Conservation (phyloP, 2,888 invertebrate genomes). For the Agapostemon virescens region DNA sequence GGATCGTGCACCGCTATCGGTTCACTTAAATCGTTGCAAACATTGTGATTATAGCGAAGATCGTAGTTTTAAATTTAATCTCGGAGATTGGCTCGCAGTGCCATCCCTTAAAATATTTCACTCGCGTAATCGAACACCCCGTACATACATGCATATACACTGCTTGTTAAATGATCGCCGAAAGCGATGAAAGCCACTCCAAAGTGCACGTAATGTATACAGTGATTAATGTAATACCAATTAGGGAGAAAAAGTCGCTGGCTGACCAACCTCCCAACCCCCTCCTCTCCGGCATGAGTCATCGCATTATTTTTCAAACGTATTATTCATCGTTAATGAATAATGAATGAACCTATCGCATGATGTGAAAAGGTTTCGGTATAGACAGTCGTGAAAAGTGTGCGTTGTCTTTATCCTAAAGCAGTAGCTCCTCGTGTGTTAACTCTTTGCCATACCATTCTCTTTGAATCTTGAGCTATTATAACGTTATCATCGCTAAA, state of each 20-base stretch:
- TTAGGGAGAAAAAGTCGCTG: neutral
- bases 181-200: constrained; percentile 4
- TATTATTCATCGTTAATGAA: constrained; percentile 10
- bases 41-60: no score
- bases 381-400: neutral
- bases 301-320: constrained; percentile 9
- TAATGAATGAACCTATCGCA: constrained; percentile 8
- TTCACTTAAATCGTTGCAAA: no score
- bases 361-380: neutral
- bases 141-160: neutral
- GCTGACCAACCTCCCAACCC: neutral
- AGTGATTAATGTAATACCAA: constrained; percentile 11
- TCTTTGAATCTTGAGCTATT: no score
- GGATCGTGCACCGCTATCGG: no score
- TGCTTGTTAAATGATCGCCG: constrained; percentile 26
- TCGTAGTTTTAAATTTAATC: no score
- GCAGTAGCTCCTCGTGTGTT: neutral
- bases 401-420: neutral
- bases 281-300: neutral
- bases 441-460: no score
- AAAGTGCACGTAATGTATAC: neutral
- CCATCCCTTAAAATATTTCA: neutral
- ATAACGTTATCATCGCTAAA: no score
- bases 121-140: neutral
- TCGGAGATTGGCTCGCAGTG: no score